Percentiles rank a stretch among this genome's conserved stretches.
These are phyloP conservation scores for Babylonia areolata DNA, from an alignment of 1,140 invertebrate species.

Conservation along the genomic window DNA sequence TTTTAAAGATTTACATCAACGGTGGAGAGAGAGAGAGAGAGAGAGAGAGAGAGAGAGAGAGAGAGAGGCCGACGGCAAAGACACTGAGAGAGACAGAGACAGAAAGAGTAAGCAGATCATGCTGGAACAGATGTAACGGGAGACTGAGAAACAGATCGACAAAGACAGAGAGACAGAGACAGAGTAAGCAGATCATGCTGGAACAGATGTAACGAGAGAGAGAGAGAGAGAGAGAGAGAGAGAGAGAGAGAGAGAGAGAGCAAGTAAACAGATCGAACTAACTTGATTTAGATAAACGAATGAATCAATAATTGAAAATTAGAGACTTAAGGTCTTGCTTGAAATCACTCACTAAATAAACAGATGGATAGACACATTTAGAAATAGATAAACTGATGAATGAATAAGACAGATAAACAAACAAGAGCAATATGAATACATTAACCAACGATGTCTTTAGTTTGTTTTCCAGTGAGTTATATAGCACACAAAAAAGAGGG, in stretches of 20 bases:
- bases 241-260: constrained; percentile 2
- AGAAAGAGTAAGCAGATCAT: not conserved
- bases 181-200: not conserved
- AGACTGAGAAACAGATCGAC: not conserved
- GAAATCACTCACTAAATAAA: too few relatives aligned
- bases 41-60: not conserved
- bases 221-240: constrained; percentile 11
- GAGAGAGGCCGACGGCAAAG: not conserved
- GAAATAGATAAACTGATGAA: too few relatives aligned
- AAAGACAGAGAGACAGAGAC: not conserved
- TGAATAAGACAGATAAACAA: too few relatives aligned
- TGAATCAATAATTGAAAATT: not conserved
- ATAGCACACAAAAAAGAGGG: too few relatives aligned
- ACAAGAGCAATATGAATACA: too few relatives aligned
- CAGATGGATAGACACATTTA: too few relatives aligned
- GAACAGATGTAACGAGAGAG: not conserved
- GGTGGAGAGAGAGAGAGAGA: not conserved
- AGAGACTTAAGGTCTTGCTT: too few relatives aligned
- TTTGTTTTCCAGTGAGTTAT: too few relatives aligned
- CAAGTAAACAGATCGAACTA: not conserved
- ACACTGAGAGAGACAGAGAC: not conserved
- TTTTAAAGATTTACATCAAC: too few relatives aligned
- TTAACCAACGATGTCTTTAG: too few relatives aligned
- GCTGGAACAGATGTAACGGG: not conserved
- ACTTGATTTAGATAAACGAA: not conserved